These are phyloP conservation scores for Dioctria rufipes DNA, from an alignment of 2,888 invertebrate species.

Conservation along the genomic window DNA sequence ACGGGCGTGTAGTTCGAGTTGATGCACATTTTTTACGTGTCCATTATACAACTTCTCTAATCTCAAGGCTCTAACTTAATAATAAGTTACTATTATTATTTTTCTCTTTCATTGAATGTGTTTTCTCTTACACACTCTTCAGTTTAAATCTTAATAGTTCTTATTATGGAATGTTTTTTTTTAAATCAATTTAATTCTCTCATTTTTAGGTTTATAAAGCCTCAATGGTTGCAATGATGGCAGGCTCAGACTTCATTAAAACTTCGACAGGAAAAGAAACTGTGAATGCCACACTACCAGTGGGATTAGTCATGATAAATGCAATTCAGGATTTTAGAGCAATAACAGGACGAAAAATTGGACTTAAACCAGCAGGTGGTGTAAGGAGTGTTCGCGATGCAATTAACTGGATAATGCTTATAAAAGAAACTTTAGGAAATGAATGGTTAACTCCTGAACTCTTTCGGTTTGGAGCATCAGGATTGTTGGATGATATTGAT, in stretches of 20 bases:
- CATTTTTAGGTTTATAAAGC: constrained; percentile 83
- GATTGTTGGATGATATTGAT: constrained; percentile 86
- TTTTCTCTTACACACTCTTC: constrained; percentile 11
- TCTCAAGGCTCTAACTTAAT: too few species aligned
- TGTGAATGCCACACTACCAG: constrained; percentile 93
- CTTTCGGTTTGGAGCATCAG: constrained; percentile 96
- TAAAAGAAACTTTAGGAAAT: constrained; percentile 87
- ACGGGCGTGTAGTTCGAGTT: too few species aligned
- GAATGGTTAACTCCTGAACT: constrained; percentile 86
- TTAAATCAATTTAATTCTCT: too few species aligned
- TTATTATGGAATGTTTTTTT: constrained; percentile 32
- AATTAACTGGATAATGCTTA: constrained; percentile 87
- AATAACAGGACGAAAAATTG: constrained; percentile 84
- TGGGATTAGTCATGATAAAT: constrained; percentile 93
- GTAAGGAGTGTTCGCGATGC: constrained; percentile 89
- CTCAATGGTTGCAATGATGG: constrained; percentile 93
- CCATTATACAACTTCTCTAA: too few species aligned
- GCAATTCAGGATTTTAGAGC: constrained; percentile 88
- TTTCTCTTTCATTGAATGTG: too few species aligned
- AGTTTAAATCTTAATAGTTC: neutral
- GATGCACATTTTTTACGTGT: too few species aligned
- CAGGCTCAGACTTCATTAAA: constrained; percentile 98
- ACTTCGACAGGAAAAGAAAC: constrained; percentile 98
- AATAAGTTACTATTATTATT: too few species aligned
- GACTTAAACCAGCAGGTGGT: constrained; percentile 98